Conservation (phyloP, 2,888 invertebrate genomes). For the Drosophila yooni region DNA sequence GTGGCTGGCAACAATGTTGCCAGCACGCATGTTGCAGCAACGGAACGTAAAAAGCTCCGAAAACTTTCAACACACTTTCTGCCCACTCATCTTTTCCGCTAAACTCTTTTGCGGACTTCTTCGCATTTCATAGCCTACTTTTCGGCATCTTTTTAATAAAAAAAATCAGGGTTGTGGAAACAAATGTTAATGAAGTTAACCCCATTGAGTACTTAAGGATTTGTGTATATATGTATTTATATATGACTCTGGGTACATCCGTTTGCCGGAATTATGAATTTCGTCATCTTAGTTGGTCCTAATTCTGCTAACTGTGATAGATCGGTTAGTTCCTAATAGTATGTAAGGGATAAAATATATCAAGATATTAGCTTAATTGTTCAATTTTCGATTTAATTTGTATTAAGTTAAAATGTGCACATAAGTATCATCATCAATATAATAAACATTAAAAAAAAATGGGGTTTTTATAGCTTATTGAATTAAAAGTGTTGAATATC, state of each 20-base stretch:
- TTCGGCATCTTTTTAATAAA: neutral
- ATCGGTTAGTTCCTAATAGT: neutral
- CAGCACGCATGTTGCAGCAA: constrained; percentile 10
- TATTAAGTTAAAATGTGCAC: neutral
- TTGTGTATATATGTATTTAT: too few relatives aligned
- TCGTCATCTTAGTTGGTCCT: neutral
- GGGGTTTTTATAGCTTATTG: neutral
- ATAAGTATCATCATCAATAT: neutral
- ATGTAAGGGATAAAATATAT: neutral
- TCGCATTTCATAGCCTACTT: neutral
- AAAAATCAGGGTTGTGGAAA: constrained; percentile 1
- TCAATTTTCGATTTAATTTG: neutral
- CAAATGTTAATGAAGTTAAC: neutral
- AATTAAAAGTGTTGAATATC: neutral
- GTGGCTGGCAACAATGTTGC: constrained; percentile 34
- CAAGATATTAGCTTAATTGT: neutral
- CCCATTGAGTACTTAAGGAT: too few relatives aligned
- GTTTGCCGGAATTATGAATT: too few relatives aligned
- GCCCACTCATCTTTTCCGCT: constrained; percentile 3
- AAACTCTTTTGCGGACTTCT: neutral
- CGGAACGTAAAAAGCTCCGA: constrained; percentile 19
- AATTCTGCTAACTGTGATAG: neutral
- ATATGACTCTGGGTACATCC: too few relatives aligned
- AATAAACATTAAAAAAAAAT: neutral
- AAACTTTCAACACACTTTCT: neutral